Percentiles rank a stretch among this genome's conserved stretches.
These are phyloP conservation scores for Manacus vitellinus DNA, from an alignment of 2,113 vertebrate genomes.

Conservation along the genomic window DNA sequence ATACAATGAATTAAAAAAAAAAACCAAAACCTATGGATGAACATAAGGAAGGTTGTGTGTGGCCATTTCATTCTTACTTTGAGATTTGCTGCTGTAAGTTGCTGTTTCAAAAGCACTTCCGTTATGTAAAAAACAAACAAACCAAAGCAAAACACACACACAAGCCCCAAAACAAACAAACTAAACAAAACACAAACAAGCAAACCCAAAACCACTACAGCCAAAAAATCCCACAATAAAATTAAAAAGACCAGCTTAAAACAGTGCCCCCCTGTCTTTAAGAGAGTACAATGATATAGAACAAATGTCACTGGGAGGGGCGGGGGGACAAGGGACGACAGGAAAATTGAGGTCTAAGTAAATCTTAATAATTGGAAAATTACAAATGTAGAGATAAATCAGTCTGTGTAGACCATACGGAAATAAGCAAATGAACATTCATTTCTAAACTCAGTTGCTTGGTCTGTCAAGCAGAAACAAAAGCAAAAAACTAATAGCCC, in stretches of 20 bases:
- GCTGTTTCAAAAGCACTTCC: not conserved
- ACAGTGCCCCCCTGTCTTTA: not conserved
- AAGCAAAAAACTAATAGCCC: not conserved
- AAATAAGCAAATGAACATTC: not conserved
- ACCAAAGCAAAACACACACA: not conserved
- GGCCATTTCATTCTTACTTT: not conserved
- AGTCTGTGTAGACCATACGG: not conserved
- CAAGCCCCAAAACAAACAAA: not conserved
- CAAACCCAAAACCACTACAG: no score
- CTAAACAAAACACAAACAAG: no score
- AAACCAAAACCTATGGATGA: not conserved
- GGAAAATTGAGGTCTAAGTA: not conserved
- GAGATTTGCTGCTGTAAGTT: not conserved
- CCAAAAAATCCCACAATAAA: not conserved
- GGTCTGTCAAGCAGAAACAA: not conserved
- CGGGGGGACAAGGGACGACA: fast-evolving
- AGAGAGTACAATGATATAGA: not conserved
- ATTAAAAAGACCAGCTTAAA: fast-evolving
- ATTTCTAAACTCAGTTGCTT: not conserved
- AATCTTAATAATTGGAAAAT: not conserved
- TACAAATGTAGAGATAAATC: not conserved
- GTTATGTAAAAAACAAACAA: not conserved
- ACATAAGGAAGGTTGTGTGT: not conserved
- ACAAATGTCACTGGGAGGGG: fast-evolving
- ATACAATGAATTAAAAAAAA: not conserved